These are phyloP conservation scores for Xylophagus ater DNA, from an alignment of 2,888 invertebrate genomes.

Conservation along the genomic window DNA sequence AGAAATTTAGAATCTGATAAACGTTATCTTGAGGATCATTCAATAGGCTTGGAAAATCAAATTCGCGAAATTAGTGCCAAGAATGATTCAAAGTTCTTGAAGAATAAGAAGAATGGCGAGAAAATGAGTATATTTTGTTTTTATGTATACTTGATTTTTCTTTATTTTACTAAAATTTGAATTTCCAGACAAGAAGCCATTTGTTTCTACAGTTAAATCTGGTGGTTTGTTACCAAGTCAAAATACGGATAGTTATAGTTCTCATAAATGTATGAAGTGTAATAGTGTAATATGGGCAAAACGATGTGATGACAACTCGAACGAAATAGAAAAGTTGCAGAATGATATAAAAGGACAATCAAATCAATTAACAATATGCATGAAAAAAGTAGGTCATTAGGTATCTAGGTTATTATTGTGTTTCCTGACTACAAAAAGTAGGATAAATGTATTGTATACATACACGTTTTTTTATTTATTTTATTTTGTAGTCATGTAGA, in stretches of 20 bases:
- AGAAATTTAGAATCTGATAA: conserved; percentile 45
- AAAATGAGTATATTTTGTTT: conserved; percentile 19
- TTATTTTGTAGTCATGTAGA: neutral
- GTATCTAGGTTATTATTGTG: neutral
- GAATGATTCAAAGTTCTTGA: conserved; percentile 35
- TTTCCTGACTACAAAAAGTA: neutral
- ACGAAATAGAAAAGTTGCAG: conserved; percentile 35
- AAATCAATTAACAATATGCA: conserved; percentile 38
- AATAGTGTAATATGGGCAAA: conserved; percentile 25
- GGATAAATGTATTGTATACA: neutral
- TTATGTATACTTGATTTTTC: neutral
- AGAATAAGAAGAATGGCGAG: conserved; percentile 21
- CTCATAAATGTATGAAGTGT: conserved; percentile 30
- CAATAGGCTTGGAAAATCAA: conserved; percentile 40
- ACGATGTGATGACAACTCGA: conserved; percentile 27
- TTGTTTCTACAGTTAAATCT: conserved; percentile 34
- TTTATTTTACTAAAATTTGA: neutral
- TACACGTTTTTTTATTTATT: neutral
- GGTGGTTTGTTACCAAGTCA: conserved; percentile 27
- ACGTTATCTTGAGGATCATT: conserved; percentile 39
- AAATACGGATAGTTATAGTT: conserved; percentile 19
- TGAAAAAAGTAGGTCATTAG: conserved; percentile 34
- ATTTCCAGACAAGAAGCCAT: conserved; percentile 32
- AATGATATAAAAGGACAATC: conserved; percentile 38
- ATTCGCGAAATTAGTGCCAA: conserved; percentile 41